A percentile compares a stretch with the other conserved stretches of the same genome.
These are phyloP conservation scores for Atherinomorus stipes DNA, from an alignment of 2,113 vertebrate species.

Conservation along the genomic window DNA sequence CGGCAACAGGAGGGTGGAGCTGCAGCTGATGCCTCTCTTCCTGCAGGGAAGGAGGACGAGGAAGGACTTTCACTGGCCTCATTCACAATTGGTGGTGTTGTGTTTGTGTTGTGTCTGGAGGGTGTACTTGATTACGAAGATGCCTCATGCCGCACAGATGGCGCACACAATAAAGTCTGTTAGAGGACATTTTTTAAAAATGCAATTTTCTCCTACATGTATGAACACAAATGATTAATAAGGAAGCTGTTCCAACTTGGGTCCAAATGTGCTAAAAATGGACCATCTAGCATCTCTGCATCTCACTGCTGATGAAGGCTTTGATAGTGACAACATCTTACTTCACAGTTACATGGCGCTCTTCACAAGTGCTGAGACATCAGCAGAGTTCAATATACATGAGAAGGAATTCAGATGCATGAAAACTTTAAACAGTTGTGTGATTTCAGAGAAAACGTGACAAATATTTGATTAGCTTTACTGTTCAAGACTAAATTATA, in stretches of 20 bases:
- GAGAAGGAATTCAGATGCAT: not conserved
- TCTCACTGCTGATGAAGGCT: not conserved
- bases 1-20: conserved; percentile 81
- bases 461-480: not conserved
- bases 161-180: conserved; percentile 22
- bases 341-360: not conserved
- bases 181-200: conserved; percentile 37
- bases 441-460: not conserved
- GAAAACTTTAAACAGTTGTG: not conserved
- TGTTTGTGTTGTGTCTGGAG: conserved; percentile 46
- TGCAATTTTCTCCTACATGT: not conserved
- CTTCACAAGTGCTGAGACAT: not conserved
- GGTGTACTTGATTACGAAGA: conserved; percentile 40
- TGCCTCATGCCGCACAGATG: conserved; percentile 61
- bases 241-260: not conserved
- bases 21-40: conserved; percentile 91
- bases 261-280: not conserved
- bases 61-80: conserved; percentile 62
- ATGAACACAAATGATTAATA: conserved; percentile 11
- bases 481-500: not conserved
- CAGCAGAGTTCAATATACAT: not conserved
- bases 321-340: not conserved
- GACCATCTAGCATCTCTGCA: not conserved
- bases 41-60: conserved; percentile 79
- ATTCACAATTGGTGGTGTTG: conserved; percentile 56